Evolutionary conservation across 2,888 invertebrate species (phyloP), one percentile per base, ranked within the genome.

Genomic region (Cerastis rubricosa): DNA sequence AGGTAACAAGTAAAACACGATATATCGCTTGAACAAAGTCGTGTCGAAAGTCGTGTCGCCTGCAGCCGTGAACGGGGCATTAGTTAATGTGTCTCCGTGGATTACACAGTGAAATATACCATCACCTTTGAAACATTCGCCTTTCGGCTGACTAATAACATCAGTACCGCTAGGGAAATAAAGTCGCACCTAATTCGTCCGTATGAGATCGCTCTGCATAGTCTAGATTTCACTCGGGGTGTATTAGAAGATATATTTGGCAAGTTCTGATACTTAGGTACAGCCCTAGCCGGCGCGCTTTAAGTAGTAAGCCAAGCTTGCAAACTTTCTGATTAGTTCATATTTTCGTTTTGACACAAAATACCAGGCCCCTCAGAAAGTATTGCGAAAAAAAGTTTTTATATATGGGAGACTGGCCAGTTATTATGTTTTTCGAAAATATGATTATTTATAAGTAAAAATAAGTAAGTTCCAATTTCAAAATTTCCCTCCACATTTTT

Each of bases 151-250:
- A 45, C 63, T 68, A 43, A 74, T 54, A 74, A 68, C 40, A 68
- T 65, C 54, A 51, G 47, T 19, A 65, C 64, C 81, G 40, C 82
- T 72, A 17, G 85, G 83, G 85, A 83, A 83, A 83, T 83, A 76
- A 71, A 12, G 9, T 17, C 19, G 43, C 14, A 5, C 40, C 47
- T 66, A 54, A 71, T 84, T 70, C 70, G n/a, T 61, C n/a, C 43
- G 29, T 25, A 25, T 61, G 80, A 54, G 54, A 66, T 40, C 25
- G 11, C 49, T 45, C 40, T 72, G 29, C 70, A 29, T 65, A 17
- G 35, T 1, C 29, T 49, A 59, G 47, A 69, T 69, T 78, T 17
- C 25, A 47, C 64, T n/a, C 4, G 51, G 57, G 66, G 7, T 63
- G 12, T 61, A 43, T 73, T 59, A 61, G 1, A 14, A 35, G 43